phyloP scores from a whole-genome alignment of 2,888 invertebrate genomes.

The Tupiocoris notatus region DNA sequence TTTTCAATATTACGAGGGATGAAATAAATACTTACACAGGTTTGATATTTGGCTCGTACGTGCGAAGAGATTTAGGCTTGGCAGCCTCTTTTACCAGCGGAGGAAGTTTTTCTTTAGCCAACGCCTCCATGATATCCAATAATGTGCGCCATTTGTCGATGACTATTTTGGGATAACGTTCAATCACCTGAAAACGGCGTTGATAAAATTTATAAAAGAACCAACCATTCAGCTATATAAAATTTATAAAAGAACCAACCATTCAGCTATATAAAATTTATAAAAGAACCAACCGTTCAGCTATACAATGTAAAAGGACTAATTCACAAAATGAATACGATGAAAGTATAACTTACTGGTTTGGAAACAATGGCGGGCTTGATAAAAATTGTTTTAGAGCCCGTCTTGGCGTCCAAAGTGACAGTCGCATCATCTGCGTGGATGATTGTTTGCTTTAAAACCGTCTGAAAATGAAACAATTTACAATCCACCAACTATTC shows the following conservation, averaged over 20 bases:
- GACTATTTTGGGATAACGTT: constrained; percentile 4
- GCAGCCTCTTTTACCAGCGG: constrained; percentile 57
- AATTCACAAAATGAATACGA: too few relatives aligned
- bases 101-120: constrained; percentile 27
- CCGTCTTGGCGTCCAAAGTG: background rate
- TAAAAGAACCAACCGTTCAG: too few relatives aligned
- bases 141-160: background rate
- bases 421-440: background rate
- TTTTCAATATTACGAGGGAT: too few relatives aligned
- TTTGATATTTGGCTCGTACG: constrained; percentile 84
- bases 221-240: constrained; percentile 58
- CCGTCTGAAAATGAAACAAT: too few relatives aligned
- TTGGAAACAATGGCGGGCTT: background rate
- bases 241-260: too few relatives aligned
- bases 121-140: constrained; percentile 2
- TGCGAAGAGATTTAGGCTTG: constrained; percentile 74
- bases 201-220: too few relatives aligned
- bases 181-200: constrained; percentile 1
- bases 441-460: background rate
- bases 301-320: too few relatives aligned
- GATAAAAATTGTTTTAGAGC: background rate
- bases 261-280: too few relatives aligned
- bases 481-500: too few relatives aligned
- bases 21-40: constrained; percentile 61
- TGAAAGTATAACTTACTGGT: background rate